Evolutionary conservation across 2,797 vertebrate genomes (phyloP), one percentile per base, ranked within the genome.

Genomic region (Sebastiscus tertius): DNA sequence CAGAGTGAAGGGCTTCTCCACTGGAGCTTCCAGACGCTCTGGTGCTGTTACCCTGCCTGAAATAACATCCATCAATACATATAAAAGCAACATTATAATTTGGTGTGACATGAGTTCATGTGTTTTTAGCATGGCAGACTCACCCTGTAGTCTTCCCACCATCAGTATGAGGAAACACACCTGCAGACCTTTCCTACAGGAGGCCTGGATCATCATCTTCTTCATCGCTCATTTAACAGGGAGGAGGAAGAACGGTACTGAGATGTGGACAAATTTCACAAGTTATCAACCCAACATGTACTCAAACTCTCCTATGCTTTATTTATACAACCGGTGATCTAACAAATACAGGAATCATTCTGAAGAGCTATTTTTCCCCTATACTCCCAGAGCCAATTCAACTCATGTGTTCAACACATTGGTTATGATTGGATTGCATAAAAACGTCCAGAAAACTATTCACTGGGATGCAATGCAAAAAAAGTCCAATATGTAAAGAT

Each of bases 1-100:
- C 76, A 96, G 88, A n/a, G 91, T 96, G 85, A 96, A 95, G 33
- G 95, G 93, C 75, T 91, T 88, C 49, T 93, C 93, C 85, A 96
- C 90, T 0, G 90, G 79, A 34, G 95, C 95, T 64, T 94, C 92
- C 79, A 92, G 66, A 9, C 36, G 88, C 55, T 66, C 86, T 3
- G 94, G 91, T 36, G 94, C 92, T 9, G 89, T 93, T 12, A 96
- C 95, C 91, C 77, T 93, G 52, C 92, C 96, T 96, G 78, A 65
- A 76, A 46, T 46, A 46, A 89, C 55, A 90, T 56, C 68, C 58
- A 75, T 8, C 10, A 27, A 22, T 54, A 52, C 46, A 52, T n/a
- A 8, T 20, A 39, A 27, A 58, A 22, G 12, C 56, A 26, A 29
- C 2, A 52, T 27, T 10, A 36, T 2, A 14, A 22, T 31, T 12